Evolutionary conservation across 2,888 invertebrate genomes (phyloP), one percentile per base, ranked within the genome.

Genomic region (Autographa pulchrina): DNA sequence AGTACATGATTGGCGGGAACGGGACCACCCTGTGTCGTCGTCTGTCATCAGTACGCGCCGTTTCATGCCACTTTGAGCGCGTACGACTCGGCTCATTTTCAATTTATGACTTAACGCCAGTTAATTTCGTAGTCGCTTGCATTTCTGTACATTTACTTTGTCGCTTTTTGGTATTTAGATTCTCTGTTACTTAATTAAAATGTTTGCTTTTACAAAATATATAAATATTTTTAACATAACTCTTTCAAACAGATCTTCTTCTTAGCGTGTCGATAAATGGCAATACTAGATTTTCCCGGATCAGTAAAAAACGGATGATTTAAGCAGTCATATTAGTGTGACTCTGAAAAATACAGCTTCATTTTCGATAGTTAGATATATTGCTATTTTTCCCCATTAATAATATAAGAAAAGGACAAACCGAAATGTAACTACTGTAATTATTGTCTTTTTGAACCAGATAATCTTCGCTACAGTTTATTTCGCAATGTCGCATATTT

Each of bases 61-160:
- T 80, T 81, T 81, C 81, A 81, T 77, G 85, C 78, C 81, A 84
- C 78, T 84, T 83, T 76, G 78, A 77, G 77, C 78, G 78, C 75
- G 68, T 82, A 83, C 79, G 75, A 77, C 66, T 77, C 79, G 72
- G 75, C 78, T 82, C 84, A 85, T 88, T 79, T 85, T 82, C 70
- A 81, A 88, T 89, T 89, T 86, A 88, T 81, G 83, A 80, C 77
- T 74, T 86, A 82, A 84, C 86, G 85, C 83, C 77, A 75, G 78
- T 78, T 81, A 75, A 85, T 82, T 86, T 78, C 66, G 67, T 75
- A 77, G 62, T 66, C 60, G 66, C 65, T 65, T 75, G 69, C 75
- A 77, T 80, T 78, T 63, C 72, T 73, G 70, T 62, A 62, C 72
- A 70, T 80, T 75, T 74, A 72, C 73, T 78, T 75, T 70, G 67